Conservation (phyloP, 2,797 vertebrate species). For the Triplophysa bombifrons region DNA sequence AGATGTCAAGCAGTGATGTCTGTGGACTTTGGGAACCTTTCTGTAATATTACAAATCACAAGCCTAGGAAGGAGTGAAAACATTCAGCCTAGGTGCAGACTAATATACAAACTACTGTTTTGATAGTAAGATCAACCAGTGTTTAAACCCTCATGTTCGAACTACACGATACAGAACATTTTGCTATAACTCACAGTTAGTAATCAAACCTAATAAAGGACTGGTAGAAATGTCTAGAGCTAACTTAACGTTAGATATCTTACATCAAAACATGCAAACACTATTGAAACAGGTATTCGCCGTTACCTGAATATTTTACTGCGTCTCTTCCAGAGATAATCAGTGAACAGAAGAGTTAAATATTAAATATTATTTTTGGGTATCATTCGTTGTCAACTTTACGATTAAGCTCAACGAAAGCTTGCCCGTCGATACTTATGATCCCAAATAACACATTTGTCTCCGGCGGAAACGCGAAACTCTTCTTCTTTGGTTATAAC, state of each 20-base stretch:
- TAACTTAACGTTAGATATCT: too few relatives aligned
- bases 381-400: constrained; percentile 1
- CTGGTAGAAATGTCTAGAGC: not conserved
- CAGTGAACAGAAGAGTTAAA: constrained; percentile 2
- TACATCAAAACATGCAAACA: constrained; percentile 1
- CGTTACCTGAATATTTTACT: constrained; percentile 25
- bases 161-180: not conserved
- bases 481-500: constrained; percentile 27
- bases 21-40: too few relatives aligned
- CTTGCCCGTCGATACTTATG: not conserved
- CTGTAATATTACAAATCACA: not conserved
- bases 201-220: not conserved
- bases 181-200: not conserved
- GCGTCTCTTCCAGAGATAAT: constrained; percentile 23
- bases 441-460: not conserved
- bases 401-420: not conserved
- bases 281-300: not conserved
- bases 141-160: not conserved
- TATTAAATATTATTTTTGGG: not conserved
- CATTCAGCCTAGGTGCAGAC: not conserved
- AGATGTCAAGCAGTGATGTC: too few relatives aligned
- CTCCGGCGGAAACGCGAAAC: constrained; percentile 3
- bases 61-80: not conserved
- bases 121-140: not conserved
- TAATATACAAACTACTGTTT: not conserved